Base-by-base conservation (phyloP, 1,140 invertebrate genomes). In the Formica exsecta region DNA sequence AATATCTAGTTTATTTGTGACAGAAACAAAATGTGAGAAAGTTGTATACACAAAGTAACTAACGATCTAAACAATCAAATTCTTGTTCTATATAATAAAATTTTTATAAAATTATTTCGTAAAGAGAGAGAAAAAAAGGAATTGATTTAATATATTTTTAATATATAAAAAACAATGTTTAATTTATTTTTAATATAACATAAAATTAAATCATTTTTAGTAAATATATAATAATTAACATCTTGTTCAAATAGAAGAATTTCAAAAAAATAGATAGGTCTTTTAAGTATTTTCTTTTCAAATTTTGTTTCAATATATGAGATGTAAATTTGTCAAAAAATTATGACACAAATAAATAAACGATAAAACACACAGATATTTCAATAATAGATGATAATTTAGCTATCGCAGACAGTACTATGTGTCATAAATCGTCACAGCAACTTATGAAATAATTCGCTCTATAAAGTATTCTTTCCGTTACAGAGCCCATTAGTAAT, bases 401-500 rank as follows among this genome's bases (percentile, higher is more conserved):
- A 25, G 41, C 70, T 57, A 70, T 59, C 32, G 36, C 36, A 9
- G 36, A 59, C 48, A 57, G 16, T n/a, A 32, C 3, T 51, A 16
- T 19, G 44, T 22, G 48, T 61, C 29, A 70, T 80, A 68, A 80
- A 70, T 70, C 64, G 44, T 22, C 77, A 51, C 32, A 5, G 65
- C 54, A 57, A 44, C 38, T 29, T 68, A 68, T 48, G 7, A 70
- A 16, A 64, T 48, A 54, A 57, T 59, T 59, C 51, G 38, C 5
- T 73, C 54, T 83, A 38, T 9, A 2, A 19, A 48, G 8, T 38
- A 19, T 70, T 80, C 48, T 41, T 80, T 36, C 76, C 54, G 68
- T 83, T 61, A 68, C 25, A 9, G 13, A 32, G 38, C 66, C 73
- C 38, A 48, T 83, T 73, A 73, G 68, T 61, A 73, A 83, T 74